Evolutionary conservation across 2,888 invertebrate species (phyloP), one percentile per base, ranked within the genome.

Genomic region (Plusia festucae): DNA sequence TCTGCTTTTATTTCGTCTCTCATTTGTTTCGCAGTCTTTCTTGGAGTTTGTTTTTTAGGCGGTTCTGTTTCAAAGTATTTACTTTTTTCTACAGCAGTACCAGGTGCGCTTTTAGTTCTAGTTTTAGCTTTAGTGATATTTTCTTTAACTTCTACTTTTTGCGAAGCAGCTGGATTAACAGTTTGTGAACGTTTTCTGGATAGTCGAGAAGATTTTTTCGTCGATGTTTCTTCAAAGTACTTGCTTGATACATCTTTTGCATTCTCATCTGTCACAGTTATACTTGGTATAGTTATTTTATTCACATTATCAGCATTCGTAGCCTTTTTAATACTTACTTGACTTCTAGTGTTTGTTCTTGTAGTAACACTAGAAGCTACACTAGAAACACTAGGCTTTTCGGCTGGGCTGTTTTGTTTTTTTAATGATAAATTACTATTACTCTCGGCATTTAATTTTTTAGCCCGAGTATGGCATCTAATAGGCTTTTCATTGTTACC

Each of bases 81-180:
- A 73, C 92, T 94, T 77, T 84, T 89, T 73, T 89, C 87, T 11
- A 76, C 63, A 65, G 70, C 51, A 60, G 60, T 81, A 1, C 82
- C 85, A 53, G 92, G 89, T 13, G 87, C 89, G 83, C 93, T 95
- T 82, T 87, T 91, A 30, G 91, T 89, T 78, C 94, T 70, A 8
- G 81, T 13, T 60, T 82, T 89, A 87, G 58, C 51, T 55, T 76
- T 77, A 65, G 44, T 20, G 20, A 61, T 34, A 44, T 58, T 71
- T 59, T 44, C 59, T 60, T 76, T 79, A 68, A 54, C 68, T 34
- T 71, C 62, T 27, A 56, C 46, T 57, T 63, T 64, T 44, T 68
- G 59, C 44, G 57, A 32, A 24, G 68, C 55, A n/a, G 27, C 63
- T 52, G 83, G 75, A 62, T 82, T 84, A 34, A 79, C 49, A 32